A percentile compares a stretch with the other conserved stretches of the same genome.
Evolutionary conservation across 1,140 invertebrate genomes (phyloP).

Genomic region (Plectus sambesii): DNA sequence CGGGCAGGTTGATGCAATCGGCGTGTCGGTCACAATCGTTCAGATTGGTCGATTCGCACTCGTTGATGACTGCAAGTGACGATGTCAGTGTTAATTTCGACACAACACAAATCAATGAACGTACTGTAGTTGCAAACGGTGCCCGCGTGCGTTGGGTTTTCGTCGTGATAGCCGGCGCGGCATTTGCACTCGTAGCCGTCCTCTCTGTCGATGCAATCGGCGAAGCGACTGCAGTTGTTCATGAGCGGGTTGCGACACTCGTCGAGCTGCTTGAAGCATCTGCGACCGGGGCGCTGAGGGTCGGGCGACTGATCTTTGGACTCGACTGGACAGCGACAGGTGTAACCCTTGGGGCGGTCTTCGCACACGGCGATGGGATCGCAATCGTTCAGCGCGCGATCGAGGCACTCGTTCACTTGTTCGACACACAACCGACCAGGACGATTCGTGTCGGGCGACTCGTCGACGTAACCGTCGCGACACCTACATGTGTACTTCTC

Average conservation of each 20-base stretch:
- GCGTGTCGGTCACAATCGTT: conserved; percentile 43
- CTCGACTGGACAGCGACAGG: conserved; percentile 38
- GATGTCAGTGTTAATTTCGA: background rate
- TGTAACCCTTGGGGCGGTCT: conserved; percentile 39
- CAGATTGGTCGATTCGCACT: conserved; percentile 29
- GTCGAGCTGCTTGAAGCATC: conserved; percentile 34
- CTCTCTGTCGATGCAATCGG: conserved; percentile 39
- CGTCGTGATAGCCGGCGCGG: conserved; percentile 24
- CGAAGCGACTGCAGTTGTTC: conserved; percentile 41
- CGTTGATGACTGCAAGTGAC: conserved; percentile 31
- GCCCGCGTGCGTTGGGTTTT: conserved; percentile 27
- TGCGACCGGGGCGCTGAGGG: conserved; percentile 30
- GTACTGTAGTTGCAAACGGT: conserved; percentile 26
- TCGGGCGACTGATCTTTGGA: conserved; percentile 43
- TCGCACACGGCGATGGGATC: conserved; percentile 42
- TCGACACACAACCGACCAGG: conserved; percentile 42
- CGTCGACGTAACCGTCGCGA: conserved; percentile 41
- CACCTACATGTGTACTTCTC: conserved; percentile 39
- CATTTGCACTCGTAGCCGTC: conserved; percentile 32
- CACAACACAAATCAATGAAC: background rate
- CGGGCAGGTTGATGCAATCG: conserved; percentile 41
- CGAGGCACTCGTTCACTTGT: conserved; percentile 44
- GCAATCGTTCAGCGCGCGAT: conserved; percentile 41
- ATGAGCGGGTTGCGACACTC: conserved; percentile 41
- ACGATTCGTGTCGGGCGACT: conserved; percentile 30